Evolutionary conservation across 2,888 invertebrate genomes (phyloP).

Genomic region (Argyra leucocephala): DNA sequence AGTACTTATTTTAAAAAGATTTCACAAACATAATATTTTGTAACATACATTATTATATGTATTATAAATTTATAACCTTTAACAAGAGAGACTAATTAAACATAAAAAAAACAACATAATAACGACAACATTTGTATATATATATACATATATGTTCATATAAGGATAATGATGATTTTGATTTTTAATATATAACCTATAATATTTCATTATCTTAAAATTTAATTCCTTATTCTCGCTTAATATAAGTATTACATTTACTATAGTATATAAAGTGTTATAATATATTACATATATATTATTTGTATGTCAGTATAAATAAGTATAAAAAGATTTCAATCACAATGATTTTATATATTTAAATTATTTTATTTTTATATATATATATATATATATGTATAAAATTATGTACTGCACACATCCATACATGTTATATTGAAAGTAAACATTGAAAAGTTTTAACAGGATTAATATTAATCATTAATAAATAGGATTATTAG

Average conservation of each 20-base stretch:
- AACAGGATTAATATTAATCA: conserved; percentile 6
- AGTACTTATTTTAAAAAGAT: too few relatives aligned
- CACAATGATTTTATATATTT: neutral
- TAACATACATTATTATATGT: too few relatives aligned
- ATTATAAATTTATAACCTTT: too few relatives aligned
- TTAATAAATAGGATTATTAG: conserved; percentile 6
- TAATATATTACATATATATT: neutral
- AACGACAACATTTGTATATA: too few relatives aligned
- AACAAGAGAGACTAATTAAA: too few relatives aligned
- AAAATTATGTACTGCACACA: neutral
- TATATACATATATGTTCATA: too few relatives aligned
- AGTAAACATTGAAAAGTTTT: neutral
- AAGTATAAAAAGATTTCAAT: neutral
- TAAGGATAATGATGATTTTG: too few relatives aligned
- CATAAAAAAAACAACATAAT: too few relatives aligned
- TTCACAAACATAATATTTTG: too few relatives aligned
- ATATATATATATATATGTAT: neutral
- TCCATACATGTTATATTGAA: neutral
- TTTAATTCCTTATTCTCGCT: neutral
- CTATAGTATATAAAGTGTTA: too few relatives aligned
- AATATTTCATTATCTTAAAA: neutral
- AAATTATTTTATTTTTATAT: neutral
- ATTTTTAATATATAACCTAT: neutral
- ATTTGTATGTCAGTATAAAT: neutral
- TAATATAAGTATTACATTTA: neutral